Evolutionary conservation across 2,797 vertebrate genomes (phyloP), one percentile per base, ranked within the genome.

Genomic region (Eulemur mongoz): DNA sequence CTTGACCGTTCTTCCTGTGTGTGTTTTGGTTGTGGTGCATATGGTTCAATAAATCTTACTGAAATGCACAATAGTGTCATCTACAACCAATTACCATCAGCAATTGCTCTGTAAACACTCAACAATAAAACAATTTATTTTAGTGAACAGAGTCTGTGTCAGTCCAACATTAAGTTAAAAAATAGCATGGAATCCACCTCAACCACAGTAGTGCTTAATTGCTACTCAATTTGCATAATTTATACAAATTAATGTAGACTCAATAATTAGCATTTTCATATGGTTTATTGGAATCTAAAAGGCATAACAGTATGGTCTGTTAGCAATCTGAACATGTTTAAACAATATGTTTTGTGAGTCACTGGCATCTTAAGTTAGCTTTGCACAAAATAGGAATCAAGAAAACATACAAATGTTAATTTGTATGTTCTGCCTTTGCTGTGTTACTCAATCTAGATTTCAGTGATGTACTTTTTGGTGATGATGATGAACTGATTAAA

Each of bases 221-320:
- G 97, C 95, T 96, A 73, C 78, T 94, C 78, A 69, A 97, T 98
- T 95, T 98, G 95, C 97, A 98, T 98, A 98, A 98, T 98, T 98
- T 98, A 98, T 96, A 98, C 98, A 98, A 98, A 98, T 98, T 97
- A 97, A 98, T 96, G 96, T 96, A 97, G 96, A 96, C 96, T 97
- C 82, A 82, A 96, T 98, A 97, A 98, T 98, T 97, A 98, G 80
- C 95, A 97, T 98, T 98, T 98, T 91, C 82, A 94, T 97, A 97
- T 93, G 93, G 94, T 96, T 98, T 98, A 96, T 93, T 96, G 93
- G 88, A 97, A 97, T 97, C 97, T 95, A 95, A 96, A 98, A 98
- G 94, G 97, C 69, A 97, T 97, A 97, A 98, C 80, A 92, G 90
- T 90, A 92, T 54, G 85, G 96, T 91, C 93, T 69, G 95, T 95